Conservation (phyloP, 1,140 invertebrate species). For the Campoletis sonorensis region DNA sequence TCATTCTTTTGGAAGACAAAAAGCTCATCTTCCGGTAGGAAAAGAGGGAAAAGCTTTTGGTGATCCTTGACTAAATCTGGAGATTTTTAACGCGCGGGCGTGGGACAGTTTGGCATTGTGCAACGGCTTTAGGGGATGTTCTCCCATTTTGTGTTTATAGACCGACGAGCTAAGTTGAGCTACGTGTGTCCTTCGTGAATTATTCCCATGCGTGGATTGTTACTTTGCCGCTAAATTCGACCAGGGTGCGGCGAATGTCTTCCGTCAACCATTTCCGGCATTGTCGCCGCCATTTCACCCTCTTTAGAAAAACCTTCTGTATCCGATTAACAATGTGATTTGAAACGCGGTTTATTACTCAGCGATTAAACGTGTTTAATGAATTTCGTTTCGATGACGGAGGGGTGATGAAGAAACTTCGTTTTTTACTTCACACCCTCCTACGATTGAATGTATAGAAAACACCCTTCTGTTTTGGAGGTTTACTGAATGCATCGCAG, state of each 20-base stretch:
- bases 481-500: neutral
- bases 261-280: neutral
- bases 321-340: slow-evolving; percentile 16
- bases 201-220: neutral
- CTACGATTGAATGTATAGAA: neutral
- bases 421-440: neutral
- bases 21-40: slow-evolving; percentile 17
- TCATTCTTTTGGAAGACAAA: slow-evolving; percentile 8
- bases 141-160: neutral
- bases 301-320: neutral
- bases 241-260: neutral
- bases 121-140: neutral
- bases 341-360: slow-evolving; percentile 24
- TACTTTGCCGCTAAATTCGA: neutral
- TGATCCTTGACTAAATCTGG: slow-evolving; percentile 18
- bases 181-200: neutral
- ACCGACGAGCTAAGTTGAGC: neutral
- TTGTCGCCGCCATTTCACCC: neutral
- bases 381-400: neutral
- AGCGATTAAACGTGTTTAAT: neutral
- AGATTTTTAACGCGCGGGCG: neutral
- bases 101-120: neutral
- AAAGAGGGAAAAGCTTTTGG: neutral
- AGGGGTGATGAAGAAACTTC: neutral
- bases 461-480: slow-evolving; percentile 7